Conservation (phyloP, 2,113 vertebrate genomes). For the Crypturellus undulatus region DNA sequence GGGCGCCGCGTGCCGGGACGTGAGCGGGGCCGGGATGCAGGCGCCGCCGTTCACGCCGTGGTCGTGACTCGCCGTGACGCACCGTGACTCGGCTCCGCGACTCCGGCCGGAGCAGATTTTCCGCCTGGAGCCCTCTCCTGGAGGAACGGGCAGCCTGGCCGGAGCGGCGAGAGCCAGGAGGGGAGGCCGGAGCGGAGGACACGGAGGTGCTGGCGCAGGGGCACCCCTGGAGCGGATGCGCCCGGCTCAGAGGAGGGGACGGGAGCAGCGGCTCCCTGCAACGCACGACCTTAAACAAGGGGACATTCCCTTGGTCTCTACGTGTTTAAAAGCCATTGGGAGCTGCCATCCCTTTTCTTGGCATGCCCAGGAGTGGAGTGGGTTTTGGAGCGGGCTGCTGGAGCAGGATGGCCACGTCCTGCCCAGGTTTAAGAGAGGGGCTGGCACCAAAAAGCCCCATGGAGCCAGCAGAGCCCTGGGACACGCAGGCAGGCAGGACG, state of each 20-base stretch:
- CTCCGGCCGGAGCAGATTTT: neutral
- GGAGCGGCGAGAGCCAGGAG: neutral
- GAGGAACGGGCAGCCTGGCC: conserved; percentile 34
- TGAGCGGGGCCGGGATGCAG: neutral
- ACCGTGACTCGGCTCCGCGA: fast-evolving
- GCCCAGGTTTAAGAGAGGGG: neutral
- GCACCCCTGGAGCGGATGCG: neutral
- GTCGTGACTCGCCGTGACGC: too few relatives aligned
- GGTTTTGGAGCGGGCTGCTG: neutral
- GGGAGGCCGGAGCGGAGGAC: neutral
- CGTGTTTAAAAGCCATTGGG: neutral
- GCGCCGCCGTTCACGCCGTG: neutral
- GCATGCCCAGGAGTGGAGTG: neutral
- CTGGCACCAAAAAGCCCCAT: neutral
- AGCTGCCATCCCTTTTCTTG: neutral
- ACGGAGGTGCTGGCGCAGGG: neutral
- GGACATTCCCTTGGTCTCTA: neutral
- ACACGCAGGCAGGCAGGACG: fast-evolving
- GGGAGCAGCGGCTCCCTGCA: neutral
- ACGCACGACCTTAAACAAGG: fast-evolving
- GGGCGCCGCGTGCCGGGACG: neutral
- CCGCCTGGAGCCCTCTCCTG: conserved; percentile 71
- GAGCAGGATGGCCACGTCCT: neutral
- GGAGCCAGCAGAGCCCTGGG: neutral
- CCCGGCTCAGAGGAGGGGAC: neutral